phyloP scores from a whole-genome alignment of 2,888 invertebrate species.

The Chymomyza caudatula region DNA sequence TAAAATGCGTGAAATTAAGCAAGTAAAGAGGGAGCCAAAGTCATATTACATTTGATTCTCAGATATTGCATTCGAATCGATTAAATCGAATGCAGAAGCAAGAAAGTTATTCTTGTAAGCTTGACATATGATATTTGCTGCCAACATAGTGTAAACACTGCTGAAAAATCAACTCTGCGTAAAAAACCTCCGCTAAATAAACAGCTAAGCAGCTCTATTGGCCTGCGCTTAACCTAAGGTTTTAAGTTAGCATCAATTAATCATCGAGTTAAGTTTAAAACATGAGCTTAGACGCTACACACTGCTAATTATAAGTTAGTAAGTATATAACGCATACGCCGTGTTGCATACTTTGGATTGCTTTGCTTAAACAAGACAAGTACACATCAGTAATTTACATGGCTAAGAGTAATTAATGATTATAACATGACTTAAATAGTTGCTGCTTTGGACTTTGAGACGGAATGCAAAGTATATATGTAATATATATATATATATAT shows the following conservation, averaged over 20 bases:
- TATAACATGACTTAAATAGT: slow-evolving; percentile 55
- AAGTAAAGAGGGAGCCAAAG: too few species aligned
- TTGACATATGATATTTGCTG: background rate
- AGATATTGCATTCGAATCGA: too few species aligned
- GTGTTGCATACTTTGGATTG: slow-evolving; percentile 30
- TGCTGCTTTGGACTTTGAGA: slow-evolving; percentile 63
- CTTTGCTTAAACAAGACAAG: slow-evolving; percentile 19
- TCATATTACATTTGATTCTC: too few species aligned
- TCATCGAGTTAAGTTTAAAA: background rate
- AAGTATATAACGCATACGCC: slow-evolving; percentile 44
- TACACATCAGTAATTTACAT: slow-evolving; percentile 36
- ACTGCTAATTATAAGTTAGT: slow-evolving; percentile 25
- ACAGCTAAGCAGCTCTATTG: background rate
- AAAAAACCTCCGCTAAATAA: background rate
- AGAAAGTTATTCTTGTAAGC: too few species aligned
- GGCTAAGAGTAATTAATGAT: slow-evolving; percentile 50
- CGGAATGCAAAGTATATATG: slow-evolving; percentile 47
- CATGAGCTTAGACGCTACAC: background rate
- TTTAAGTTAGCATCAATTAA: background rate
- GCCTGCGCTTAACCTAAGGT: background rate
- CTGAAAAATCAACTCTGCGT: background rate
- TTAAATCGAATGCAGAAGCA: too few species aligned
- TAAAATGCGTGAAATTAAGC: too few species aligned
- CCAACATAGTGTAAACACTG: background rate
- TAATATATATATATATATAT: slow-evolving; percentile 24